Conservation (phyloP, 2,888 invertebrate species). For the Ditula angustiorana region DNA sequence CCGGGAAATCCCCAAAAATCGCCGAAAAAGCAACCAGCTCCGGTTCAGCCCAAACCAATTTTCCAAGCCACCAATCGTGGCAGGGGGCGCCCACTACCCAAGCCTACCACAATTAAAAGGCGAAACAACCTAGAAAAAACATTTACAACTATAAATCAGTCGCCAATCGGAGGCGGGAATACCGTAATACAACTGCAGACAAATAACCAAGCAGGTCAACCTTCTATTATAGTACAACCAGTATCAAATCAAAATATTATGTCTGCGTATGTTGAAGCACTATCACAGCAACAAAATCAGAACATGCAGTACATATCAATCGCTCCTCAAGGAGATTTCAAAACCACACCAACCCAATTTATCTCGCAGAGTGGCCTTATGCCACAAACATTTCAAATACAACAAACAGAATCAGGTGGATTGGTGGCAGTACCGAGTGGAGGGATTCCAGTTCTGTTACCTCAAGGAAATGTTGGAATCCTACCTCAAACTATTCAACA, state of each 20-base stretch:
- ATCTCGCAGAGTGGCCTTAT: slow-evolving; percentile 82
- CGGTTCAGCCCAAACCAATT: slow-evolving; percentile 80
- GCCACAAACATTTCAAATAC: slow-evolving; percentile 86
- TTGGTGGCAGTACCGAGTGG: slow-evolving; percentile 86
- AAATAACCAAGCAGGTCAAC: slow-evolving; percentile 83
- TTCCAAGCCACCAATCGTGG: slow-evolving; percentile 76
- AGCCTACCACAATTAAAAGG: slow-evolving; percentile 77
- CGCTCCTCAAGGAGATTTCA: slow-evolving; percentile 86
- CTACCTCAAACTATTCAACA: slow-evolving; percentile 85
- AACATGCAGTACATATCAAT: slow-evolving; percentile 92
- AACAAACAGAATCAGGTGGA: slow-evolving; percentile 86
- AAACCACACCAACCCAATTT: slow-evolving; percentile 83
- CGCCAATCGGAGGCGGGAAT: slow-evolving; percentile 74
- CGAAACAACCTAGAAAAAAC: slow-evolving; percentile 82
- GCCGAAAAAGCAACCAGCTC: slow-evolving; percentile 77
- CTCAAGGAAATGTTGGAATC: slow-evolving; percentile 83
- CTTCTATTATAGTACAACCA: slow-evolving; percentile 90
- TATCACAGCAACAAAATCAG: slow-evolving; percentile 89
- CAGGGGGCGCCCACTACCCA: slow-evolving; percentile 78
- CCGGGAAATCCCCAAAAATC: slow-evolving; percentile 76
- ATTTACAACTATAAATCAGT: slow-evolving; percentile 77
- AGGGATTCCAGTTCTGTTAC: slow-evolving; percentile 83
- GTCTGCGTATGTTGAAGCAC: slow-evolving; percentile 88
- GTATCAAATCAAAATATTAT: slow-evolving; percentile 85
- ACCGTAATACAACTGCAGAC: slow-evolving; percentile 86